These are phyloP conservation scores for Ferdinandea cuprea DNA, from an alignment of 2,888 invertebrate genomes.

Conservation along the genomic window DNA sequence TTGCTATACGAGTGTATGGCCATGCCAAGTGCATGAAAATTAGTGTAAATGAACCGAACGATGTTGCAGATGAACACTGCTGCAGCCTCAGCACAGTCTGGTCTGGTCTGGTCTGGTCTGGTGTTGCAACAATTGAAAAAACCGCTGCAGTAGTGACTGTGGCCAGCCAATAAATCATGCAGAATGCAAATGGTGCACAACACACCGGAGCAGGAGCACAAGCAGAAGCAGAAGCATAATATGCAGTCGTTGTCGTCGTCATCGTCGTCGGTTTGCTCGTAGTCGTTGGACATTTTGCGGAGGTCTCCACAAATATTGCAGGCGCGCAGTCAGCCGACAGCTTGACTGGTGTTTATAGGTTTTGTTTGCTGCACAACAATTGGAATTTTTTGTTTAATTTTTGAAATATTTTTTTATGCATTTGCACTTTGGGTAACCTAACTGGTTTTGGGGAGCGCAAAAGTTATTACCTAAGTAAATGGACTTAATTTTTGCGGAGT, in stretches of 20 bases:
- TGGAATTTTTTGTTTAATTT: constrained; percentile 67
- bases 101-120: constrained; percentile 19
- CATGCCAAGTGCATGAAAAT: constrained; percentile 69
- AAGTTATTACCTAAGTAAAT: constrained; percentile 63
- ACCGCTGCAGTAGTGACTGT: constrained; percentile 50
- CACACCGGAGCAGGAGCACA: constrained; percentile 37
- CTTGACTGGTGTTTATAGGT: constrained; percentile 41
- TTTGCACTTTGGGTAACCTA: neutral
- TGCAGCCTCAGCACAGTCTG: constrained; percentile 51
- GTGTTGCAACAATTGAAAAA: constrained; percentile 59
- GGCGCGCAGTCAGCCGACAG: neutral
- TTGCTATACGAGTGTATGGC: constrained; percentile 13
- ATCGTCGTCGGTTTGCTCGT: constrained; percentile 50
- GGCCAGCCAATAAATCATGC: constrained; percentile 71
- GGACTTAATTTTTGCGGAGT: constrained; percentile 47
- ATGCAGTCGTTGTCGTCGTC: constrained; percentile 1
- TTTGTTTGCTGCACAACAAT: constrained; percentile 54
- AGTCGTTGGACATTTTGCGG: constrained; percentile 51
- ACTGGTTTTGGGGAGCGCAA: constrained; percentile 16
- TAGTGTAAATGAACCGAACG: constrained; percentile 70
- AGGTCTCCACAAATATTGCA: constrained; percentile 38
- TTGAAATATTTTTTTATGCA: constrained; percentile 44
- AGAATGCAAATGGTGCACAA: constrained; percentile 74
- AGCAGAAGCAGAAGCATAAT: constrained; percentile 28
- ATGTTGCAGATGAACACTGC: constrained; percentile 68